phyloP scores from a whole-genome alignment of 2,797 vertebrate species.

The Euphonia xanthogaster region DNA sequence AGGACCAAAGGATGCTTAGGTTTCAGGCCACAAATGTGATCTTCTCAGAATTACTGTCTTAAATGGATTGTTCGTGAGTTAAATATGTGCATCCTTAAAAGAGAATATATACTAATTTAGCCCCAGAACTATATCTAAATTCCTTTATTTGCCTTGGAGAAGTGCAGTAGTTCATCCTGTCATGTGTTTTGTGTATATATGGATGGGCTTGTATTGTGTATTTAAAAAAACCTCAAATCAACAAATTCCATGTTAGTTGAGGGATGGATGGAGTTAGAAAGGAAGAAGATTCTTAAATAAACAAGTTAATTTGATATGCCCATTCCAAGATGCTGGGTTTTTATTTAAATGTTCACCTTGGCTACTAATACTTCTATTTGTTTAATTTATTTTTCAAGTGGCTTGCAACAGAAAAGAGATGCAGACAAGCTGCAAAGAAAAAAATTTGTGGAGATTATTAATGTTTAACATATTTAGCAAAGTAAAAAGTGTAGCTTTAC shows the following conservation, averaged over 20 bases:
- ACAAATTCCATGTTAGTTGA: not conserved
- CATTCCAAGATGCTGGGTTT: not conserved
- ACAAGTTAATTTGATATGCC: not conserved
- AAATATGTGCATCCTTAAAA: not conserved
- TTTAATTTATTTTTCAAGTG: not conserved
- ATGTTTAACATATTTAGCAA: not conserved
- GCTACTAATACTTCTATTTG: not conserved
- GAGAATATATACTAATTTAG: not conserved
- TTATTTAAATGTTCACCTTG: not conserved
- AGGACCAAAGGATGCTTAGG: not conserved
- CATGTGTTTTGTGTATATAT: not conserved
- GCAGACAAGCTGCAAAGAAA: not conserved
- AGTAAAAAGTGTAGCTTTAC: not conserved
- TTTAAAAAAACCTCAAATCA: not conserved
- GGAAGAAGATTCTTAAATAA: not conserved
- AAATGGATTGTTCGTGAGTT: not conserved
- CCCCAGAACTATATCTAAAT: not conserved
- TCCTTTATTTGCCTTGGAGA: not conserved
- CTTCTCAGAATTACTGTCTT: not conserved
- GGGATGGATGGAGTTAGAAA: not conserved
- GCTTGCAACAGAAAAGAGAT: not conserved
- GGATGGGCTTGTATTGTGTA: not conserved
- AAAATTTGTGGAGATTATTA: not conserved
- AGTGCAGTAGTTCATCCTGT: not conserved
- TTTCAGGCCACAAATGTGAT: not conserved